These are phyloP conservation scores for Aramus guarauna DNA, from an alignment of 2,113 vertebrate genomes.

Conservation along the genomic window DNA sequence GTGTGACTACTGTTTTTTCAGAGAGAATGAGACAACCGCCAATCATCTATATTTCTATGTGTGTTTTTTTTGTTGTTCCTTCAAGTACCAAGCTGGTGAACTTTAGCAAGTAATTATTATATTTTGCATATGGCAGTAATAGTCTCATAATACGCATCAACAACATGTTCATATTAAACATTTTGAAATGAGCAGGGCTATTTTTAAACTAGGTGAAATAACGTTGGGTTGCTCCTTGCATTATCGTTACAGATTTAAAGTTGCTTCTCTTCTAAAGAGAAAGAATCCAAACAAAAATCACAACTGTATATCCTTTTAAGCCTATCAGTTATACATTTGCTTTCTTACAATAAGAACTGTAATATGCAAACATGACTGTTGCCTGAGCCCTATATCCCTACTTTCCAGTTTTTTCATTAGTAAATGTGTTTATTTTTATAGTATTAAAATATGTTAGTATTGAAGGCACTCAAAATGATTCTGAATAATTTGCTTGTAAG, in stretches of 20 bases:
- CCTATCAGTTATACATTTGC: neutral
- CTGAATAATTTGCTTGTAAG: neutral
- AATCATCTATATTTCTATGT: neutral
- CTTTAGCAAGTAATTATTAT: neutral
- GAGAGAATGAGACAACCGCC: neutral
- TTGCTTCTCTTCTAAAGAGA: neutral
- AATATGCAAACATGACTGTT: neutral
- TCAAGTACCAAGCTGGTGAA: neutral
- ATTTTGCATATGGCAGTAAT: neutral
- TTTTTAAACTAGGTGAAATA: neutral
- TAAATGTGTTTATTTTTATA: neutral
- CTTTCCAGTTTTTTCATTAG: neutral
- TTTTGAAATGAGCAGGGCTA: neutral
- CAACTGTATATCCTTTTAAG: neutral
- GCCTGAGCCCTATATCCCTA: neutral
- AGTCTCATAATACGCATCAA: neutral
- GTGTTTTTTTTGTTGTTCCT: neutral
- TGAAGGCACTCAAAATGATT: neutral
- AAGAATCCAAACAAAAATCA: neutral
- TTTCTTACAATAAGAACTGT: neutral
- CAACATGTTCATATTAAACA: neutral
- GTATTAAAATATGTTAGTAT: neutral
- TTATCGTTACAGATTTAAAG: neutral
- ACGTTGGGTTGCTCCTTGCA: neutral
- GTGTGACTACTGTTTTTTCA: neutral